Evolutionary conservation across 1,140 invertebrate genomes (phyloP).

Genomic region (Parasteatoda tepidariorum): DNA sequence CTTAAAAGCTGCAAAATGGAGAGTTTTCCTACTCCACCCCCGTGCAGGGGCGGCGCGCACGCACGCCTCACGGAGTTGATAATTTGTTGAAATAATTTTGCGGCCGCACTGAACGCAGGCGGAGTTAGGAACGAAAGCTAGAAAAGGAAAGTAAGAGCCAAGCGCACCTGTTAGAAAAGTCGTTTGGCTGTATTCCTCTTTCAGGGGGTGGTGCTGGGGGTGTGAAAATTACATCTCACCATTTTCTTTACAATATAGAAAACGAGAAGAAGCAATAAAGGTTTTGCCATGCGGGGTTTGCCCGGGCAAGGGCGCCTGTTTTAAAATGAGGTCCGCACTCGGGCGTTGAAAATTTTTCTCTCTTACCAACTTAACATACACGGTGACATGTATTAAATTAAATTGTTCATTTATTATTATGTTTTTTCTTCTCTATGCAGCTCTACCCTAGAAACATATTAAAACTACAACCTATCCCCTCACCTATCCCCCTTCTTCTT

Average conservation of each 20-base stretch:
- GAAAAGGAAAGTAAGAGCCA: constrained; percentile 21
- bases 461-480: constrained; percentile 6
- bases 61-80: constrained; percentile 41
- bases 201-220: not conserved
- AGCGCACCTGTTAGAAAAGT: constrained; percentile 54
- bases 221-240: constrained; percentile 52
- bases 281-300: constrained; percentile 20
- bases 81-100: constrained; percentile 60
- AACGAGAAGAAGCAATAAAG: constrained; percentile 41
- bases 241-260: constrained; percentile 48
- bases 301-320: constrained; percentile 13
- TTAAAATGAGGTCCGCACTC: constrained; percentile 47
- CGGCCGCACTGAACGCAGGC: constrained; percentile 1
- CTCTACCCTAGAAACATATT: constrained; percentile 33
- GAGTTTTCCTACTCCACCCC: not conserved
- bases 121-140: not conserved
- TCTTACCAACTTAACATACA: constrained; percentile 37
- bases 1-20: not conserved
- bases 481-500: not conserved
- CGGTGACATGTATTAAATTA: constrained; percentile 59
- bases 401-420: constrained; percentile 59
- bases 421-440: constrained; percentile 26
- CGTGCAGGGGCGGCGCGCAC: not conserved
- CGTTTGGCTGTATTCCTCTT: constrained; percentile 42
- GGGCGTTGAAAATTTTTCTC: constrained; percentile 45